Evolutionary conservation across 2,888 invertebrate genomes (phyloP).

Genomic region (Onchidella celtica): DNA sequence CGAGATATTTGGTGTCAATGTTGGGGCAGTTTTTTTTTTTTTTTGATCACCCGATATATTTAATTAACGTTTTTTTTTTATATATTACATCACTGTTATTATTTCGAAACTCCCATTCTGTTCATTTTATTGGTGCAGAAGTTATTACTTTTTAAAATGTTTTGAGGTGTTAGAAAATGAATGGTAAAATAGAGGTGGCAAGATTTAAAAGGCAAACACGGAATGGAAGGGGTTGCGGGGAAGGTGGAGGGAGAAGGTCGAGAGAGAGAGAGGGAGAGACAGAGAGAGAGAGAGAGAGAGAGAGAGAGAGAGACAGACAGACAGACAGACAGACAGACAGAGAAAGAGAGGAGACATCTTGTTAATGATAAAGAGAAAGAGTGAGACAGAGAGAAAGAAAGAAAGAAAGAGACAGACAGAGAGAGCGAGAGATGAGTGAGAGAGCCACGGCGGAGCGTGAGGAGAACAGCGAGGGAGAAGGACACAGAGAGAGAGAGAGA

Average conservation of each 20-base stretch:
- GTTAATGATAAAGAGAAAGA: not conserved
- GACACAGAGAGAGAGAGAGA: not conserved
- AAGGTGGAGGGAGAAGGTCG: too few species aligned
- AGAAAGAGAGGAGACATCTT: not conserved
- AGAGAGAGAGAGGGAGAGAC: not conserved
- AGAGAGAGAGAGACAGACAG: not conserved
- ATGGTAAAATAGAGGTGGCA: not conserved
- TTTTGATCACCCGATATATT: too few species aligned
- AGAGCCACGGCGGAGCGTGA: not conserved
- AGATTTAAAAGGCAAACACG: too few species aligned
- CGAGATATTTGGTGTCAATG: too few species aligned
- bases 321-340: not conserved
- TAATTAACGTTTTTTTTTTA: too few species aligned
- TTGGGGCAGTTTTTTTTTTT: too few species aligned
- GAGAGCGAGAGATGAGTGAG: not conserved
- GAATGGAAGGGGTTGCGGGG: not conserved
- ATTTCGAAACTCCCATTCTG: too few species aligned
- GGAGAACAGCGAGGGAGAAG: not conserved
- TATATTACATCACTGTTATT: too few species aligned
- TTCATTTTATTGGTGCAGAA: too few species aligned
- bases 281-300: not conserved
- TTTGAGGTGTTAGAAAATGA: too few species aligned
- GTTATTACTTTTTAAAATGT: too few species aligned
- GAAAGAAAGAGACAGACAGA: not conserved
- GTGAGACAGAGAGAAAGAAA: not conserved